Base-by-base conservation (phyloP, 2,888 invertebrate genomes). In the Cheilosia grossa region DNA sequence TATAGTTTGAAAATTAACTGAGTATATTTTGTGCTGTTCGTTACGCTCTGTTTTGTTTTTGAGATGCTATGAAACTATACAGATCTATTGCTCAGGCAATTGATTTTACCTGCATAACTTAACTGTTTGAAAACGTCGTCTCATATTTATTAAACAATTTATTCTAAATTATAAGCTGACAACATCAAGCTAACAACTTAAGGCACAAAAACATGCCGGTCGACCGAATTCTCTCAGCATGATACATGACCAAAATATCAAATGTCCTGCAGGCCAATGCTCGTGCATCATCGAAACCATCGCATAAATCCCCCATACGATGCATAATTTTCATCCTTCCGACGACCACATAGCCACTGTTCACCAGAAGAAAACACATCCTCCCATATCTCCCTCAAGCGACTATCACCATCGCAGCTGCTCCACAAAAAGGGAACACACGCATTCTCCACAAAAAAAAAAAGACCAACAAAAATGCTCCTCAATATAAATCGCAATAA, bases 201-300 rank as follows among this genome's bases (percentile, higher is more conserved):
- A 70, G 81, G 75, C 81, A 30, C 40, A 53, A 70, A 44, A 70
- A 70, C 49, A 74, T 69, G 69, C 54, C 27, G 53, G 54, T 63
- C 19, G n/a, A 54, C 61, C 53, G 61, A 78, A 78, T 49, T 67
- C 58, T 67, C 47, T 67, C 33, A 67, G 30, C 51, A 74, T 67
- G 73, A 82, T 79, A 61, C 70, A 80, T 70, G 75, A 80, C 69
- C 49, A 54, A 80, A 59, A 70, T 85, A 70, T 66, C 70, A 66
- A 75, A 67, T 70, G 70, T 70, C 81, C 72, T 72, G 66, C 66
- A 72, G 81, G 72, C 72, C 47, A 72, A 47, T 77, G 44, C 59
- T 77, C 77, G 54, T 77, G 63, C 72, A 85, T 85, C 75, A 81
- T 80, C 75, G 44, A 64, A 85, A 67, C 85, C 81, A 77, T 85